Percentiles rank a stretch among this genome's conserved stretches.
phyloP scores from a whole-genome alignment of 2,113 vertebrate species.

The Hystrix brachyura region DNA sequence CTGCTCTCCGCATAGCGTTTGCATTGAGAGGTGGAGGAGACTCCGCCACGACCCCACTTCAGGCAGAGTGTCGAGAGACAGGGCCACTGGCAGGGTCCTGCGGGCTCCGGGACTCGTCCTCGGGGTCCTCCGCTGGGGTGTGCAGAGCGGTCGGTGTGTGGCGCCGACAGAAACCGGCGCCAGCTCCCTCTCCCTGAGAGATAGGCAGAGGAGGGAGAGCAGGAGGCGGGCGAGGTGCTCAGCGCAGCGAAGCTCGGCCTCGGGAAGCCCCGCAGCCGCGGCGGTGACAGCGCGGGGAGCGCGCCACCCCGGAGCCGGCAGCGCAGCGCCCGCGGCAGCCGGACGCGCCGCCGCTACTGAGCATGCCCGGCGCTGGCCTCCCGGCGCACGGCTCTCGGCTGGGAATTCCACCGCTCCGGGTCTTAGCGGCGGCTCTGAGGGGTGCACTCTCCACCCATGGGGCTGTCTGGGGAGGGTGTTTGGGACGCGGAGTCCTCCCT shows the following conservation, averaged over 20 bases:
- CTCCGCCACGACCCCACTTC: slow-evolving; percentile 65
- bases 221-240: not conserved
- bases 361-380: slow-evolving; percentile 79
- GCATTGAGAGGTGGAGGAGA: slow-evolving; percentile 45
- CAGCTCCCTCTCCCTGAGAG: slow-evolving; percentile 17
- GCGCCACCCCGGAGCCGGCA: not conserved
- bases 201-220: not conserved
- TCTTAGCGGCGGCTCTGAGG: slow-evolving; percentile 57
- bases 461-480: rapidly evolving
- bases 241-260: slow-evolving; percentile 12
- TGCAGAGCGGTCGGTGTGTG: slow-evolving; percentile 7
- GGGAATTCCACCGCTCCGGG: slow-evolving; percentile 76
- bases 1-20: slow-evolving; percentile 84
- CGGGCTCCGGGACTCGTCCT: not conserved
- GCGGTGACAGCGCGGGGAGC: not conserved
- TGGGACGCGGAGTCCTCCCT: not conserved
- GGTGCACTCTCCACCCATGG: not conserved
- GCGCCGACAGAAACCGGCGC: not conserved
- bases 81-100: slow-evolving; percentile 31
- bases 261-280: slow-evolving; percentile 18
- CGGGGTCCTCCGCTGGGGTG: slow-evolving; percentile 13
- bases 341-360: slow-evolving; percentile 72
- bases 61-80: slow-evolving; percentile 8
- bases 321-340: slow-evolving; percentile 18
- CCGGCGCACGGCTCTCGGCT: slow-evolving; percentile 50